phyloP scores from a whole-genome alignment of 2,113 vertebrate genomes.

The Parus major region DNA sequence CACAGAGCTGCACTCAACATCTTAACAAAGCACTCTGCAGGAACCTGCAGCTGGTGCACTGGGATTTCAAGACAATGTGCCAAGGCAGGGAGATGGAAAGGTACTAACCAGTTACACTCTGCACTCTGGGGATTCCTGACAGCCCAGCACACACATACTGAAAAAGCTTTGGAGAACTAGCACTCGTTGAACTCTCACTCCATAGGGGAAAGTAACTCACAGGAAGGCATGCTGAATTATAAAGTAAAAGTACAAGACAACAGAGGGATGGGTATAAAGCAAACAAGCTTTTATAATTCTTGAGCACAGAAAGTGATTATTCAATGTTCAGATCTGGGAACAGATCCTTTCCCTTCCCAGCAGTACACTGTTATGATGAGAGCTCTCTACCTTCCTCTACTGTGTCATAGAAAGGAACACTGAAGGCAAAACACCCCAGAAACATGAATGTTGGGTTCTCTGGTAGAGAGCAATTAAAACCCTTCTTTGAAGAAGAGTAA shows the following conservation, averaged over 20 bases:
- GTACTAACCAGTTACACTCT: not conserved
- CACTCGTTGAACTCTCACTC: not conserved
- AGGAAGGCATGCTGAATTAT: not conserved
- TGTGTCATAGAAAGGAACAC: not conserved
- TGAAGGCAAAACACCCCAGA: not conserved
- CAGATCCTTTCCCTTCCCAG: not conserved
- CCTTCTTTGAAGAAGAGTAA: not conserved
- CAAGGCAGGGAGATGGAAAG: not conserved
- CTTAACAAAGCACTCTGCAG: not conserved
- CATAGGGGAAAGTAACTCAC: not conserved
- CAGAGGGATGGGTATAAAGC: not conserved
- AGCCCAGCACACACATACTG: not conserved
- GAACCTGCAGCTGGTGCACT: not conserved
- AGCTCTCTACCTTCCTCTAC: not conserved
- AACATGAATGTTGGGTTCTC: not conserved
- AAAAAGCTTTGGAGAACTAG: not conserved
- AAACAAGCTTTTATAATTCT: not conserved
- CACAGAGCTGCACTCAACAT: accelerated
- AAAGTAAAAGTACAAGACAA: not conserved
- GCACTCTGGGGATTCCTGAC: not conserved
- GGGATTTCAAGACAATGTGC: not conserved
- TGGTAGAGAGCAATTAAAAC: not conserved
- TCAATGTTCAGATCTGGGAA: not conserved
- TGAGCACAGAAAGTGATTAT: not conserved
- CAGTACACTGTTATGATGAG: not conserved